Conservation (phyloP, 2,797 vertebrate genomes). For the Mormyrus proboscirostris region DNA sequence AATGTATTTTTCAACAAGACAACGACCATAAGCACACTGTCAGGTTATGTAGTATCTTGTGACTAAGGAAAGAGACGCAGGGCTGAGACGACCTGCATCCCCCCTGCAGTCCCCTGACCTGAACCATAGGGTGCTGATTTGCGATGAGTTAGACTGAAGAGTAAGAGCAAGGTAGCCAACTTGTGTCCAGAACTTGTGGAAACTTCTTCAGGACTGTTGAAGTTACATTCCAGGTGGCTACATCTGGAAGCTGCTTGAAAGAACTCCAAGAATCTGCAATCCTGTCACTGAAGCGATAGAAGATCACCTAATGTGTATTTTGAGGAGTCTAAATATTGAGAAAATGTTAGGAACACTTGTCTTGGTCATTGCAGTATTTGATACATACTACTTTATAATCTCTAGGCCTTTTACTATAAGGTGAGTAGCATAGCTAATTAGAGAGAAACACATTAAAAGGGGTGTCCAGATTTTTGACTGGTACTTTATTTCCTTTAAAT, state of each 20-base stretch:
- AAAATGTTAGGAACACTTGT: not conserved
- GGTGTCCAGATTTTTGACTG: not conserved
- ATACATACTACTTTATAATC: not conserved
- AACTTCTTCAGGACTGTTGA: not conserved
- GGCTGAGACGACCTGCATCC: not conserved
- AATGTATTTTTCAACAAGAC: not conserved
- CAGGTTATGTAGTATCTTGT: not conserved
- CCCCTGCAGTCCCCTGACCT: not conserved
- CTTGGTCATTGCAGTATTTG: not conserved
- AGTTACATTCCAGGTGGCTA: not conserved
- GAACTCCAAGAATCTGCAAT: not conserved
- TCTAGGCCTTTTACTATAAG: not conserved
- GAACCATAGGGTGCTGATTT: not conserved
- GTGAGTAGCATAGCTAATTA: not conserved
- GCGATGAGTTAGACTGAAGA: not conserved
- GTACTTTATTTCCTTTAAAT: not conserved
- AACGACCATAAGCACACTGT: not conserved
- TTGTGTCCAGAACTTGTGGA: not conserved
- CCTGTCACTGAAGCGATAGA: not conserved
- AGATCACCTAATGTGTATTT: not conserved
- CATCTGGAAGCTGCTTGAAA: not conserved
- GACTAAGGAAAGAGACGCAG: not conserved
- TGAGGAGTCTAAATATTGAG: not conserved
- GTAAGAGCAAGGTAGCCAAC: not conserved
- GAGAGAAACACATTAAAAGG: not conserved